Conservation (phyloP, 2,797 vertebrate species). For the Apogon talboti region DNA sequence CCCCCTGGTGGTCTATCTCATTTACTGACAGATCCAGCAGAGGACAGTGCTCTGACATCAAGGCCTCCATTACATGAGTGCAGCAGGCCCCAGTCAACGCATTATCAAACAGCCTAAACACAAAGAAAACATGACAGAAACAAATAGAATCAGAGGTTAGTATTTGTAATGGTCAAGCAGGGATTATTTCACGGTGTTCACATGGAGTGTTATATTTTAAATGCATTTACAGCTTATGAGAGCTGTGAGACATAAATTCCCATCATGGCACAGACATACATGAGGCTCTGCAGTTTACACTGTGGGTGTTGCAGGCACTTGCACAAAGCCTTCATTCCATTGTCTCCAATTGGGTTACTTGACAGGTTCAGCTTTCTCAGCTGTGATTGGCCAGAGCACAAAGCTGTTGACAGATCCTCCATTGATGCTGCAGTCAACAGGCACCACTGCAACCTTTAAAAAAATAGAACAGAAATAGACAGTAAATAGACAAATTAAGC, state of each 20-base stretch:
- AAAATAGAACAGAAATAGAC: constrained; percentile 17
- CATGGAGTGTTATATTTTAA: too few relatives aligned
- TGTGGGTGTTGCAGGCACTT: constrained; percentile 78
- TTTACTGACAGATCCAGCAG: constrained; percentile 87
- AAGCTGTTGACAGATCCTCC: constrained; percentile 73
- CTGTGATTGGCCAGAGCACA: constrained; percentile 74
- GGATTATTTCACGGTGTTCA: too few relatives aligned
- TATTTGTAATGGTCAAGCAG: too few relatives aligned
- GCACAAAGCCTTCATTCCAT: constrained; percentile 77
- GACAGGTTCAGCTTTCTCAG: constrained; percentile 82
- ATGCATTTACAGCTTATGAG: too few relatives aligned
- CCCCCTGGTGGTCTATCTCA: constrained; percentile 80
- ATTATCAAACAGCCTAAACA: constrained; percentile 78
- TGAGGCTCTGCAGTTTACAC: constrained; percentile 74
- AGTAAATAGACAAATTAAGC: not conserved
- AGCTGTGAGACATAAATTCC: not conserved
- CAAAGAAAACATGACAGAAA: not conserved
- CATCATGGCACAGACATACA: constrained; percentile 47
- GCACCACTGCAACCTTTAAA: constrained; percentile 80
- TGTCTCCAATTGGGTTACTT: constrained; percentile 75
- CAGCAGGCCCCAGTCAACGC: constrained; percentile 80
- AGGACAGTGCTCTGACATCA: constrained; percentile 76
- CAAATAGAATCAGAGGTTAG: too few relatives aligned
- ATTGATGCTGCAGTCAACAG: constrained; percentile 81
- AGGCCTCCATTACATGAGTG: constrained; percentile 62